phyloP scores from a whole-genome alignment of 1,140 invertebrate species.

The Antheraea pernyi region DNA sequence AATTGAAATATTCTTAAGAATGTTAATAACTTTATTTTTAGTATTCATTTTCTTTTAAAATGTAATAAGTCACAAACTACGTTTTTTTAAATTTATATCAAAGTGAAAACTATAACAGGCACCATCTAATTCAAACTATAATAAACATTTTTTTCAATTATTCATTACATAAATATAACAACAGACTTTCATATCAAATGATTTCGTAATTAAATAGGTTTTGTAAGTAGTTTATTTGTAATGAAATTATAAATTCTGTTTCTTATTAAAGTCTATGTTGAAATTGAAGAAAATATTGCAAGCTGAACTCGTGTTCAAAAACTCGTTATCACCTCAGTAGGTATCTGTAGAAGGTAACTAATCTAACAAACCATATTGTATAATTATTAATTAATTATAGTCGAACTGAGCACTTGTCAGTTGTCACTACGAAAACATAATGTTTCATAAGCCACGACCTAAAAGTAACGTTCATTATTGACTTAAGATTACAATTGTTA shows the following conservation, averaged over 20 bases:
- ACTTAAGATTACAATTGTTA: not conserved
- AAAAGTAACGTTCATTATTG: not conserved
- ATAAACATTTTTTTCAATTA: not conserved
- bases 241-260: not conserved
- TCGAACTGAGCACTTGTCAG: too few relatives aligned
- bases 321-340: not conserved
- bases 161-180: not conserved
- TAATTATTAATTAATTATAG: too few relatives aligned
- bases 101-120: too few relatives aligned
- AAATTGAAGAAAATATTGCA: not conserved
- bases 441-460: not conserved
- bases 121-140: too few relatives aligned
- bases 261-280: not conserved
- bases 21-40: too few relatives aligned
- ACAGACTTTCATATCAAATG: not conserved
- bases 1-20: too few relatives aligned
- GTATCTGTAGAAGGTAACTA: too few relatives aligned
- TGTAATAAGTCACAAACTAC: too few relatives aligned
- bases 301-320: too few relatives aligned
- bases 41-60: too few relatives aligned
- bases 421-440: not conserved
- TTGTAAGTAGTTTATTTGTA: not conserved
- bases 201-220: not conserved
- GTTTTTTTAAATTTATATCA: too few relatives aligned
- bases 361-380: not conserved